Conservation (phyloP, 2,797 vertebrate genomes). For the Tadarida brasiliensis region DNA sequence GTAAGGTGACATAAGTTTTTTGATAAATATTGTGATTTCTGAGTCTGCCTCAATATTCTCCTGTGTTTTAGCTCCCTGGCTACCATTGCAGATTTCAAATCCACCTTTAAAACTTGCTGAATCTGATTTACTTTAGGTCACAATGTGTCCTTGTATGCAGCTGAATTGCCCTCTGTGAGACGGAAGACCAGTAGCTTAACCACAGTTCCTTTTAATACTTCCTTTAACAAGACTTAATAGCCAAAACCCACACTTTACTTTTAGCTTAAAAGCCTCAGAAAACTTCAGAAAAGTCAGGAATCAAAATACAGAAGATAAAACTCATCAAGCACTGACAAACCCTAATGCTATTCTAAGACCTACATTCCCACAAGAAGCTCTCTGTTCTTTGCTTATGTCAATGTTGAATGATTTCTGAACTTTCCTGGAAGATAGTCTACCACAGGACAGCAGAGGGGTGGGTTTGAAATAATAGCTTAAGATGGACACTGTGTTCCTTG, state of each 20-base stretch:
- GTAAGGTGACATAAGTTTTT: conserved; percentile 30
- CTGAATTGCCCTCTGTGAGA: conserved; percentile 81
- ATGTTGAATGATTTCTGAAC: conserved; percentile 1
- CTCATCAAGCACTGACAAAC: conserved; percentile 52
- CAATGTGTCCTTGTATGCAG: conserved; percentile 76
- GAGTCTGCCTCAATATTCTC: conserved; percentile 54
- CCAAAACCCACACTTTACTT: conserved; percentile 61
- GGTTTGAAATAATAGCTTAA: neutral
- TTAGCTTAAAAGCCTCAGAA: conserved; percentile 66
- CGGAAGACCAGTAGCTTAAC: conserved; percentile 73
- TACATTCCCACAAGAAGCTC: conserved; percentile 22
- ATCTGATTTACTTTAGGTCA: conserved; percentile 70
- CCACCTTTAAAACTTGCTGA: conserved; percentile 66
- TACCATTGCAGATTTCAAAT: conserved; percentile 58
- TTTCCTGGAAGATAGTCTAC: neutral
- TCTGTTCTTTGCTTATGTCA: conserved; percentile 46
- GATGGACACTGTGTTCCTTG: neutral
- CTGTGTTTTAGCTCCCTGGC: conserved; percentile 53
- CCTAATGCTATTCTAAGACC: conserved; percentile 20
- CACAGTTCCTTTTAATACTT: conserved; percentile 73
- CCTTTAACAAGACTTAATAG: conserved; percentile 69
- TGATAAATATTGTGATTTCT: conserved; percentile 71
- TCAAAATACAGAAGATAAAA: conserved; percentile 74
- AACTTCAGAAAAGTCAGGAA: conserved; percentile 70
- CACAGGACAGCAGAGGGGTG: neutral